Evolutionary conservation across 2,797 vertebrate species (phyloP), one percentile per base, ranked within the genome.

Genomic region (Macrochelys suwanniensis): DNA sequence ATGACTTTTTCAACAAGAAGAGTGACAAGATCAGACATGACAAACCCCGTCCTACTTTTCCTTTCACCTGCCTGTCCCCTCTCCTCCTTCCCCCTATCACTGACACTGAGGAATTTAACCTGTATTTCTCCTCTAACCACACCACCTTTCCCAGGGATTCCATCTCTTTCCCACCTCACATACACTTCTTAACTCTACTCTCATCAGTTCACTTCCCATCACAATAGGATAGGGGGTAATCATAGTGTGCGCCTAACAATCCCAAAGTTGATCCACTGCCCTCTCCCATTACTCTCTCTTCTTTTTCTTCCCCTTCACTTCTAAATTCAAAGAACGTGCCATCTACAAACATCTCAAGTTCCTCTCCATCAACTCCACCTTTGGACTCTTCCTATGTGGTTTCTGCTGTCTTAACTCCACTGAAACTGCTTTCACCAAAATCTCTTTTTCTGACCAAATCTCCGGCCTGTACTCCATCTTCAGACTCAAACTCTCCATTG

Each of bases 21-120:
- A 50, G 90, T 88, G 50, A 89, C 50, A 92, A 91, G 82, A 84
- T 51, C 53, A 77, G 88, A 95, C 83, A 51, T 82, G 92, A 50
- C 92, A 93, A 92, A 10, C 12, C 61, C 85, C 12, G 28, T 61
- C 2, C 0, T 91, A 87, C 71, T 65, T 89, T 85, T 82, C 42
- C 47, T n/a, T 94, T 93, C 85, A 51, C 13, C 79, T 47, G 26
- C 79, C 33, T 84, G n/a, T 84, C 45, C 4, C 71, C 79, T 80
- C 50, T 77, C 56, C 47, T 82, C 50, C 79, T 78, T 77, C 25
- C 71, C 47, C 11, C 51, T 57, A 42, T 78, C 21, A n/a, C 51
- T 86, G 85, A 59, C 79, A 61, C 77, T 76, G 68, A 7, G 16
- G 94, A 76, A 68, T 89, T 50, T 80, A 65, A n/a, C 61, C 33